These are phyloP conservation scores for Mugil cephalus DNA, from an alignment of 2,113 vertebrate species.

Conservation along the genomic window DNA sequence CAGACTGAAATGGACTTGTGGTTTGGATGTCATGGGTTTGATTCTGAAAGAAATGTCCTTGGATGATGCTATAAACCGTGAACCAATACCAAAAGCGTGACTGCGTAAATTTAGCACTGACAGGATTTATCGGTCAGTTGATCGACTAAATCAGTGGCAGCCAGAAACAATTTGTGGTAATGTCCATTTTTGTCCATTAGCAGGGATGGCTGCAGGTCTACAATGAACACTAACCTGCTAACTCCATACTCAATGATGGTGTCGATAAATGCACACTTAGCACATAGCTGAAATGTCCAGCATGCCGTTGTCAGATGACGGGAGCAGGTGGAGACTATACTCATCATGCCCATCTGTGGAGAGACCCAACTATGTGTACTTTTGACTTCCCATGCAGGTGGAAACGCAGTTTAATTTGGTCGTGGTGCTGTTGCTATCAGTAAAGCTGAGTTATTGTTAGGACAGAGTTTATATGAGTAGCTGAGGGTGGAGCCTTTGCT, in stretches of 20 bases:
- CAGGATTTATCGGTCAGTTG: neutral
- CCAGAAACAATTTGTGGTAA: neutral
- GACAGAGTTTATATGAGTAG: neutral
- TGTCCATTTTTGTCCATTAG: no score
- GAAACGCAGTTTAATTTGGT: neutral
- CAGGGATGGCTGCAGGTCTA: no score
- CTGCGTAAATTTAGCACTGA: neutral
- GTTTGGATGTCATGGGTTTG: constrained; percentile 20
- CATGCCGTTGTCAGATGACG: constrained; percentile 44
- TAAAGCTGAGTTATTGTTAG: neutral
- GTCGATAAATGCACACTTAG: constrained; percentile 47
- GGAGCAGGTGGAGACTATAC: constrained; percentile 58
- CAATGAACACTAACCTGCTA: constrained; percentile 15
- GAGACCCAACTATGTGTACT: neutral
- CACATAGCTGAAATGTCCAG: constrained; percentile 33
- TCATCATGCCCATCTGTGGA: constrained; percentile 25
- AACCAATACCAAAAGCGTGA: neutral
- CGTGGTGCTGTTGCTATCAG: neutral
- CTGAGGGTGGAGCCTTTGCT: neutral
- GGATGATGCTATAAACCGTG: neutral
- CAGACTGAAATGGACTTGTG: constrained; percentile 32
- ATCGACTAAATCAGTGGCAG: neutral
- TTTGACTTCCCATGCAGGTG: constrained; percentile 11
- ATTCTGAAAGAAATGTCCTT: constrained; percentile 2
- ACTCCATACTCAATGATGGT: neutral